phyloP scores from a whole-genome alignment of 2,113 vertebrate genomes.

The Semicossyphus pulcher region DNA sequence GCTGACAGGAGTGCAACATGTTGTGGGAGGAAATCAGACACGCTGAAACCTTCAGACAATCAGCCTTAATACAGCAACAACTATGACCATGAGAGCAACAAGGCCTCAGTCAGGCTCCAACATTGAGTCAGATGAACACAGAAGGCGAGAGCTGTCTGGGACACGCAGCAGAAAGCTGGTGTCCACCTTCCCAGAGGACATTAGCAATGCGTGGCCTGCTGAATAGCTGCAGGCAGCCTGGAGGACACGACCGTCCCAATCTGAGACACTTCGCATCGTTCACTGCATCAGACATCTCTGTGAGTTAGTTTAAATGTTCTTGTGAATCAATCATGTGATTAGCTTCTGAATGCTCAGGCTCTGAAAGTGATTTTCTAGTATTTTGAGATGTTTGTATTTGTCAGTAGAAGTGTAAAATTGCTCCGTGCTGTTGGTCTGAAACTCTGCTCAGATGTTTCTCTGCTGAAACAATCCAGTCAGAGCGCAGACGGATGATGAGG shows the following conservation, averaged over 20 bases:
- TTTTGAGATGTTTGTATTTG: no score
- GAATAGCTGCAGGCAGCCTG: slow-evolving; percentile 47
- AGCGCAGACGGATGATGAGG: no score
- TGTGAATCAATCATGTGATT: slow-evolving; percentile 28
- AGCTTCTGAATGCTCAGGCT: no score
- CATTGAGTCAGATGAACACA: slow-evolving; percentile 45
- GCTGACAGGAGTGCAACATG: slow-evolving; percentile 52
- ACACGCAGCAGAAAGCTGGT: slow-evolving; percentile 34
- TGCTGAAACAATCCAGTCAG: no score
- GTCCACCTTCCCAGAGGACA: slow-evolving; percentile 47
- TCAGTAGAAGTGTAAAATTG: no score
- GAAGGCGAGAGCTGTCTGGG: slow-evolving; percentile 15
- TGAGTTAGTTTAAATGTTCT: slow-evolving; percentile 17
- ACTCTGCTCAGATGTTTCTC: neutral
- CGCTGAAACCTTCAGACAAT: slow-evolving; percentile 61
- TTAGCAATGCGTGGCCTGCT: slow-evolving; percentile 32
- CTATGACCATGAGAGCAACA: slow-evolving; percentile 48
- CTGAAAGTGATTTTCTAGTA: no score
- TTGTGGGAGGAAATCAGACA: slow-evolving; percentile 54
- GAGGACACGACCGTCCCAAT: slow-evolving; percentile 48
- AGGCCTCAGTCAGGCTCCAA: slow-evolving; percentile 55
- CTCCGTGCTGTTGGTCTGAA: no score
- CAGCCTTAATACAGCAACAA: slow-evolving; percentile 57
- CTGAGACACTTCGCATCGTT: slow-evolving; percentile 32
- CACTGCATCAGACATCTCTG: slow-evolving; percentile 16